Conservation (phyloP, 2,797 vertebrate genomes). For the Pseudochromis fuscus region DNA sequence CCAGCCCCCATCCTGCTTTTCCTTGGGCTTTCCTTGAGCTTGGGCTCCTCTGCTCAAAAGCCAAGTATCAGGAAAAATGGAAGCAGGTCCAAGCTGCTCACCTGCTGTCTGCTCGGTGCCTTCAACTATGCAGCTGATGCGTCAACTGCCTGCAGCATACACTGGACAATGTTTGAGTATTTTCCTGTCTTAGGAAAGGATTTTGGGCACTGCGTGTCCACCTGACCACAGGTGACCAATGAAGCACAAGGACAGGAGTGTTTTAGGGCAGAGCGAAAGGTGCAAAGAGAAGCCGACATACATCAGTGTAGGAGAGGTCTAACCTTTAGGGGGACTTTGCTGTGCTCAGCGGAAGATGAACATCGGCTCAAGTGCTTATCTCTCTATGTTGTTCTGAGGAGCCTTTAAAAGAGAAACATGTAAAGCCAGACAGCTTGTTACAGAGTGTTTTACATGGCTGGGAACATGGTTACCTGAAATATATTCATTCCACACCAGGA, state of each 20-base stretch:
- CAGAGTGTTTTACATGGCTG: neutral
- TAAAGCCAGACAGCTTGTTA: constrained; percentile 23
- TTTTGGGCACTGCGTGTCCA: constrained; percentile 81
- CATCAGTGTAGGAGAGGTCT: constrained; percentile 70
- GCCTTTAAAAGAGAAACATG: constrained; percentile 61
- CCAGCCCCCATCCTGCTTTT: constrained; percentile 92
- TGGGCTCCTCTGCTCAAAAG: constrained; percentile 68
- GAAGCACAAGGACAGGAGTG: constrained; percentile 88
- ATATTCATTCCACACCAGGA: constrained; percentile 8
- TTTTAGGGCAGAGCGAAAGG: constrained; percentile 67
- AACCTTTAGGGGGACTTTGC: constrained; percentile 86
- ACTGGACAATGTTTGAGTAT: constrained; percentile 69
- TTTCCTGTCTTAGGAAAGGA: constrained; percentile 83
- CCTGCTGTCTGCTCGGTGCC: constrained; percentile 58
- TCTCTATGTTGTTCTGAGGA: constrained; percentile 58
- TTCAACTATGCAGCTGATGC: constrained; percentile 58
- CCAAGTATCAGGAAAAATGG: constrained; percentile 64
- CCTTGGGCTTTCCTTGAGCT: too few relatives aligned
- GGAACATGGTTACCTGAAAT: neutral
- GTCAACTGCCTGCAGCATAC: constrained; percentile 69
- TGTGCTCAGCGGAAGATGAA: constrained; percentile 87
- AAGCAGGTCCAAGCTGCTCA: constrained; percentile 69
- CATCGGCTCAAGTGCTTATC: constrained; percentile 87
- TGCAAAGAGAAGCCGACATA: constrained; percentile 56
- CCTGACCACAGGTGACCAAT: constrained; percentile 84